Conservation (phyloP, 2,113 vertebrate species). For the Thryonomys swinderianus region DNA sequence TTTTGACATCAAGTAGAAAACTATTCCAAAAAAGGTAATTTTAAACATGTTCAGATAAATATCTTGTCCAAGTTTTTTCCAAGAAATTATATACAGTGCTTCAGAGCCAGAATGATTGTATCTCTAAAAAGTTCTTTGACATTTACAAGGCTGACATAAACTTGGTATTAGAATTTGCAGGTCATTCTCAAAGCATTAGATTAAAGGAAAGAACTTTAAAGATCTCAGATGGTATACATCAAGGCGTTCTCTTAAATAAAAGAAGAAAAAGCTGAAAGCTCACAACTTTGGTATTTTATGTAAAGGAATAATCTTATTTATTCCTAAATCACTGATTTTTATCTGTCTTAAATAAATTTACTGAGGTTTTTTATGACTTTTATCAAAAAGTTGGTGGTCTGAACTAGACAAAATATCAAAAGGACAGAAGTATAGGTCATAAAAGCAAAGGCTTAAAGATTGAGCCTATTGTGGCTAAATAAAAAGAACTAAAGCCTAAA, state of each 20-base stretch:
- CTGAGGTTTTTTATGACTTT: constrained; percentile 30
- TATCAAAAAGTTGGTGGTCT: constrained; percentile 62
- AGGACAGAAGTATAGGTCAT: constrained; percentile 25
- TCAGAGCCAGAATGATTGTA: constrained; percentile 50
- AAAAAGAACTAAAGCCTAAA: neutral
- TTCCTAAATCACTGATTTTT: constrained; percentile 50
- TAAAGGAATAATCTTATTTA: constrained; percentile 36
- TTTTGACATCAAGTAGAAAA: neutral
- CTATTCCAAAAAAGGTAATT: constrained; percentile 66
- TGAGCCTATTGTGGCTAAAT: neutral
- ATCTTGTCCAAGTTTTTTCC: constrained; percentile 57
- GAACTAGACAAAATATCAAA: neutral
- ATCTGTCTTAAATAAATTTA: constrained; percentile 58
- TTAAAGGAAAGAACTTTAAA: constrained; percentile 52
- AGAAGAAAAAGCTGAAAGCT: neutral
- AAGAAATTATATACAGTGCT: constrained; percentile 48
- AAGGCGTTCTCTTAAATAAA: constrained; percentile 39
- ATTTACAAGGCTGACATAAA: constrained; percentile 66
- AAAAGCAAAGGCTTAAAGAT: neutral
- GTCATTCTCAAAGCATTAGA: constrained; percentile 50
- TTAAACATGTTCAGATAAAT: constrained; percentile 61
- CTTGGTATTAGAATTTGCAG: constrained; percentile 57
- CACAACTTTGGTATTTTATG: constrained; percentile 49
- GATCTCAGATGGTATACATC: constrained; percentile 63
- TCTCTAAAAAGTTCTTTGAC: constrained; percentile 62